Base-by-base conservation (phyloP, 2,113 vertebrate genomes). In the Promerops cafer region DNA sequence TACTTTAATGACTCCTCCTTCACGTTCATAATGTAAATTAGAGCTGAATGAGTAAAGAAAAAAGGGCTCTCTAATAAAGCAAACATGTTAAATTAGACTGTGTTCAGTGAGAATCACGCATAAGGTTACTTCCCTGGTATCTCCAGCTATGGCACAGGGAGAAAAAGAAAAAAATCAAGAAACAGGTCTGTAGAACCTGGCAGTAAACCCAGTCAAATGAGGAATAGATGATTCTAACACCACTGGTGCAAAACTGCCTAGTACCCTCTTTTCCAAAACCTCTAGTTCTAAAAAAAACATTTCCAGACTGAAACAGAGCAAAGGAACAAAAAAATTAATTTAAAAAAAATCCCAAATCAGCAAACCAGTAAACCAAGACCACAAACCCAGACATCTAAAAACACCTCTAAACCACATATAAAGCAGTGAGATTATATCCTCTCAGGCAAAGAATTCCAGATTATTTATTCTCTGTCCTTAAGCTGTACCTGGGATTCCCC, bases 21-120 rank as follows among this genome's bases (percentile, higher is more conserved):
- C 81, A 35, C 3, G 1, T 71, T 93, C 75, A 60, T 11, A 64
- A 56, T 9, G 37, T 40, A 54, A 61, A 90, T 63, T 81, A 77
- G 63, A 96, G 83, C 52, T 77, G 60, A 96, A 79, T 28, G 72
- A 84, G 66, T 30, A 56, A 71, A 77, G 45, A 27, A 30, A 83
- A 83, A 94, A 52, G 11, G 6, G 33, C 49, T 87, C 24, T 60
- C 59, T 85, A 93, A 95, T 87, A 97, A 94, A 92, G 82, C 40
- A 70, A 94, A 65, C 60, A 52, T 31, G 45, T 77, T 69, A 96
- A 91, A 97, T 95, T 90, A 96, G 63, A 82, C 57, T 81, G n/a
- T 12, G 21, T 39, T 87, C n/a, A 33, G 37, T 13, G 56, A 94
- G 45, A 33, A 52, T 42, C 18, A 2, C n/a, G 56, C 39, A 56